These are phyloP conservation scores for Holothuria leucospilota DNA, from an alignment of 53 echinoderm and acorn worm genomes.

Conservation along the genomic window DNA sequence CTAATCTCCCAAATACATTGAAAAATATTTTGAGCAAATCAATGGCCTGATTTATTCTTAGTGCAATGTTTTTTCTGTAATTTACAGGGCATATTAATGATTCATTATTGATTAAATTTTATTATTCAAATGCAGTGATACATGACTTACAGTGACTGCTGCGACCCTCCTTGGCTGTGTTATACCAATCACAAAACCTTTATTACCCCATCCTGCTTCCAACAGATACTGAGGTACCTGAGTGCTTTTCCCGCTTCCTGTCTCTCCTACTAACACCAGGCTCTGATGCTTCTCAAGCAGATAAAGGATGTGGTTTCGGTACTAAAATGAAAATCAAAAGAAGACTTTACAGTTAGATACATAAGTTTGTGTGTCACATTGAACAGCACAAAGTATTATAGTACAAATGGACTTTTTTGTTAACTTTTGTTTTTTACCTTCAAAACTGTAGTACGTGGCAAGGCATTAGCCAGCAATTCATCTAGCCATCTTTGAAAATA, in stretches of 20 bases:
- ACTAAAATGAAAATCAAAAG: slow-evolving; percentile 57
- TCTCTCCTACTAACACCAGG: slow-evolving; percentile 95
- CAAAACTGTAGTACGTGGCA: background rate
- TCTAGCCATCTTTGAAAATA: too few species aligned
- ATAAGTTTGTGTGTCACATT: too few species aligned
- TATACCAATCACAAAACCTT: slow-evolving; percentile 81
- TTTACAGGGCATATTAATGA: too few species aligned
- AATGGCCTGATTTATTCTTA: too few species aligned
- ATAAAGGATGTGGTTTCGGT: slow-evolving; percentile 95
- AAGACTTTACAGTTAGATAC: background rate
- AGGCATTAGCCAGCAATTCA: too few species aligned
- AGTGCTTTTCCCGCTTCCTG: slow-evolving; percentile 96
- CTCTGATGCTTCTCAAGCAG: slow-evolving; percentile 93
- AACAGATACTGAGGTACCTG: slow-evolving; percentile 95
- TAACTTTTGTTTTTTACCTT: background rate
- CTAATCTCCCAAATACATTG: too few species aligned
- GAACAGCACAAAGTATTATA: background rate
- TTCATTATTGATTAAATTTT: too few species aligned
- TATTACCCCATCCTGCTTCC: slow-evolving; percentile 91
- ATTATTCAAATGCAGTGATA: too few species aligned
- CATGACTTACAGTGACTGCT: slow-evolving; percentile 85
- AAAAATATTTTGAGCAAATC: too few species aligned
- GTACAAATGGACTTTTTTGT: background rate
- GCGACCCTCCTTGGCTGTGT: slow-evolving; percentile 98
- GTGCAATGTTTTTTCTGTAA: too few species aligned